Evolutionary conservation across 2,113 vertebrate species (phyloP).

Genomic region (Morone saxatilis): DNA sequence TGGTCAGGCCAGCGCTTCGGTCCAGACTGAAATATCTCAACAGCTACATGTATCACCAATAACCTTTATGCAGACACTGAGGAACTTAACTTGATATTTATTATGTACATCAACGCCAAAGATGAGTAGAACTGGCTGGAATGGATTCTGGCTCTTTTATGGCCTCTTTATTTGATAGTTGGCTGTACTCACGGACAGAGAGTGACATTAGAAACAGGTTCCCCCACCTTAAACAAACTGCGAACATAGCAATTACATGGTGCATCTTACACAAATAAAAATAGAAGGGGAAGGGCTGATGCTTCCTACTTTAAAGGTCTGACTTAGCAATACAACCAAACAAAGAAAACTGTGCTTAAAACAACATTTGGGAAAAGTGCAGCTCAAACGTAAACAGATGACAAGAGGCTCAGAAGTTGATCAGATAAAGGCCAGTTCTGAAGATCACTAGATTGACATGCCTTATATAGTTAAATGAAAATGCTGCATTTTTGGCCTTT

Average conservation of each 20-base stretch:
- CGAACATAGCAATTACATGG: neutral
- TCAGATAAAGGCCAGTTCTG: neutral
- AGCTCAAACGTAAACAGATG: neutral
- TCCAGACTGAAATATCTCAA: neutral
- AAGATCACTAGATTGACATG: neutral
- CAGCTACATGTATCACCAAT: neutral
- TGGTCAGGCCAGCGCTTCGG: neutral
- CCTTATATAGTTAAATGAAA: too few relatives aligned
- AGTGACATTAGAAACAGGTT: neutral
- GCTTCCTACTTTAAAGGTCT: neutral
- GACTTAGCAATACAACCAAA: neutral
- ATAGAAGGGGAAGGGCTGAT: neutral
- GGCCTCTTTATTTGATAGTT: slow-evolving; percentile 19
- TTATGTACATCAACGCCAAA: neutral
- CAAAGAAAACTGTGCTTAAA: neutral
- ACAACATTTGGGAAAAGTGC: neutral
- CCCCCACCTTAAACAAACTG: neutral
- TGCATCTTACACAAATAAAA: neutral
- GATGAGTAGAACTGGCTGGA: neutral
- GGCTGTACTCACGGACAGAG: neutral
- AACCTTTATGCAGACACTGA: too few relatives aligned
- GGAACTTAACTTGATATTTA: neutral
- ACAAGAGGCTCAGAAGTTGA: neutral
- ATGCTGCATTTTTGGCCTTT: neutral
- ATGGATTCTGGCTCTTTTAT: neutral